Conservation (phyloP, 2,113 vertebrate species). For the Psilopogon haemacephalus region DNA sequence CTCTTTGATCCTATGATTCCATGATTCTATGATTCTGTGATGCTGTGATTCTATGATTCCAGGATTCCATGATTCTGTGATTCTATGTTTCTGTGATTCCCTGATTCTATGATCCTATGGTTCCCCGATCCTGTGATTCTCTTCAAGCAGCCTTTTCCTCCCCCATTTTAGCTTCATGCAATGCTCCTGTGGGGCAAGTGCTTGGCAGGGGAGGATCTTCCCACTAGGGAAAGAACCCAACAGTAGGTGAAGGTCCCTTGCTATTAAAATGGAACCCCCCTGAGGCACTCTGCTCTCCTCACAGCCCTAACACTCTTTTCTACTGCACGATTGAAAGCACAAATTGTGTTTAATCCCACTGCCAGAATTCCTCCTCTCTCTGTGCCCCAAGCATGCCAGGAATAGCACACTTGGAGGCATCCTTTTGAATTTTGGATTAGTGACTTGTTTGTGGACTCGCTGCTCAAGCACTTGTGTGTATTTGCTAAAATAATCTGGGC, state of each 20-base stretch:
- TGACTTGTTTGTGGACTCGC: constrained; percentile 10
- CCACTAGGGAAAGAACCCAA: background rate
- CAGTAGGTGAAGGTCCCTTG: background rate
- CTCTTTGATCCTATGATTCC: no score
- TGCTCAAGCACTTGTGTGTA: background rate
- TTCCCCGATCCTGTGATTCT: no score
- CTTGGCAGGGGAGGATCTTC: background rate
- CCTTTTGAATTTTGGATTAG: background rate
- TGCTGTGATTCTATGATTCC: no score
- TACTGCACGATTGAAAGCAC: background rate
- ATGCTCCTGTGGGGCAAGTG: accelerated
- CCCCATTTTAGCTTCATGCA: background rate
- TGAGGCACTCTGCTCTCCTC: background rate
- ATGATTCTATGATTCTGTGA: no score
- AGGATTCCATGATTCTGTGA: no score
- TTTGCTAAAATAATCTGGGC: constrained; percentile 51
- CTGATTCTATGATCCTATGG: no score
- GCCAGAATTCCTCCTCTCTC: background rate
- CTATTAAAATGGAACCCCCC: background rate
- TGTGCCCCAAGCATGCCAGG: background rate
- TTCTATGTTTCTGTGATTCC: no score
- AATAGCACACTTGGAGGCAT: background rate
- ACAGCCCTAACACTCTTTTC: background rate
- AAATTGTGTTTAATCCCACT: constrained; percentile 1
- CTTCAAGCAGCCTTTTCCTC: background rate